Conservation (phyloP, 1,140 invertebrate genomes). For the Cecropterus lyciades region DNA sequence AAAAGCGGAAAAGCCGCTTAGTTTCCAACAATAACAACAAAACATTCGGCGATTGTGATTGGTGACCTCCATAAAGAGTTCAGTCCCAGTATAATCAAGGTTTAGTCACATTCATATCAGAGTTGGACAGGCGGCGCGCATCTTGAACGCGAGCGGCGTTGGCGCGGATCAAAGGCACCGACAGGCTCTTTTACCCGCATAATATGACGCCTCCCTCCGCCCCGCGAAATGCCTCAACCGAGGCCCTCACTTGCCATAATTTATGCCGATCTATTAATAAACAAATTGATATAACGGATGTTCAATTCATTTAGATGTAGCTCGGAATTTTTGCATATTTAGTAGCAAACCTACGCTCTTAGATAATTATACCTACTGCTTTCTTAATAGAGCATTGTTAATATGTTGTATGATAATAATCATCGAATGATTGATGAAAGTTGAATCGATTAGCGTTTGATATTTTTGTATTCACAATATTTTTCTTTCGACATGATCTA, state of each 20-base stretch:
- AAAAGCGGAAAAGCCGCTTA: conserved; percentile 4
- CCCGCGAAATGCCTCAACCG: conserved; percentile 62
- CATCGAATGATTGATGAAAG: too few species aligned
- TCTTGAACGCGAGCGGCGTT: conserved; percentile 66
- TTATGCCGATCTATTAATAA: conserved; percentile 81
- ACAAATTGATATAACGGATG: conserved; percentile 78
- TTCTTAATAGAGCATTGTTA: conserved; percentile 9
- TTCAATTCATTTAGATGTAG: conserved; percentile 57
- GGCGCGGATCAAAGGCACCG: conserved; percentile 80
- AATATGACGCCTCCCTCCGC: conserved; percentile 78
- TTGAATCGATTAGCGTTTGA: too few species aligned
- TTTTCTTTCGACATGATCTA: too few species aligned
- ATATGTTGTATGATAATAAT: not conserved
- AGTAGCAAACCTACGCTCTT: conserved; percentile 40
- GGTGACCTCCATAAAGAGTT: conserved; percentile 74
- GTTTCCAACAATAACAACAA: conserved; percentile 43
- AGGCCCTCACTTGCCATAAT: conserved; percentile 77
- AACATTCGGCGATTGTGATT: conserved; percentile 51
- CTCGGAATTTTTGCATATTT: conserved; percentile 38
- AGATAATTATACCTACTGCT: not conserved
- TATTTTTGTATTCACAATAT: too few species aligned
- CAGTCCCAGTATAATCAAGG: conserved; percentile 76
- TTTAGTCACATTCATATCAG: conserved; percentile 82
- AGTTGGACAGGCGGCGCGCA: conserved; percentile 72
- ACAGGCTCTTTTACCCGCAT: conserved; percentile 83